Conservation (phyloP, 2,888 invertebrate species). For the Zootermopsis nevadensis region DNA sequence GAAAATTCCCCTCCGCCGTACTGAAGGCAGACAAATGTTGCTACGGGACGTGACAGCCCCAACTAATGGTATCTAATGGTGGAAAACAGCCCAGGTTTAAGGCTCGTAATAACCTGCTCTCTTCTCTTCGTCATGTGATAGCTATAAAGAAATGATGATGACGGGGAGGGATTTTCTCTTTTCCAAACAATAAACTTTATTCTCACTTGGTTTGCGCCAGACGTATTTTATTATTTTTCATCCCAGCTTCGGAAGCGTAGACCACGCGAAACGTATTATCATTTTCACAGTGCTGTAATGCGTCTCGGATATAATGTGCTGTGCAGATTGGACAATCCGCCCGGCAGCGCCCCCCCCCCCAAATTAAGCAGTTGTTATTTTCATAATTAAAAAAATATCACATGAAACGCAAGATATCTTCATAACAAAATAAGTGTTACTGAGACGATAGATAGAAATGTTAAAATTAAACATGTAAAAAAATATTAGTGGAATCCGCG, state of each 20-base stretch:
- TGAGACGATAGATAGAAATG: too few relatives aligned
- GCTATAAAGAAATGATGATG: conserved; percentile 39
- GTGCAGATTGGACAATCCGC: too few relatives aligned
- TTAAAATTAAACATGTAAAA: too few relatives aligned
- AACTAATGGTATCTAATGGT: conserved; percentile 49
- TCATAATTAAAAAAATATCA: too few relatives aligned
- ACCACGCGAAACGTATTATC: conserved; percentile 2
- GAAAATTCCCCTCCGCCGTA: conserved; percentile 25
- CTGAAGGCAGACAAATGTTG: conserved; percentile 46
- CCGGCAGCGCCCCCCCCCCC: too few relatives aligned
- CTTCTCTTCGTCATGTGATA: conserved; percentile 22
- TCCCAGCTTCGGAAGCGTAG: conserved; percentile 18
- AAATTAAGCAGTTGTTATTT: too few relatives aligned
- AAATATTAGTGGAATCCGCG: too few relatives aligned
- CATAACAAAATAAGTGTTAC: too few relatives aligned
- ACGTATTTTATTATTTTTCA: conserved; percentile 30
- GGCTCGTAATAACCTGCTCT: conserved; percentile 21
- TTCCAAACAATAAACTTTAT: conserved; percentile 48
- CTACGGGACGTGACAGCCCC: conserved; percentile 42
- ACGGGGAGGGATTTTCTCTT: conserved; percentile 37
- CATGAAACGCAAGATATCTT: too few relatives aligned
- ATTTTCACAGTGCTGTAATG: conserved; percentile 15
- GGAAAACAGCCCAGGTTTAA: conserved; percentile 42
- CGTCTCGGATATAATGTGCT: background rate
- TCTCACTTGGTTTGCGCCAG: conserved; percentile 38